Evolutionary conservation across 2,888 invertebrate species (phyloP).

Genomic region (Sesia apiformis): DNA sequence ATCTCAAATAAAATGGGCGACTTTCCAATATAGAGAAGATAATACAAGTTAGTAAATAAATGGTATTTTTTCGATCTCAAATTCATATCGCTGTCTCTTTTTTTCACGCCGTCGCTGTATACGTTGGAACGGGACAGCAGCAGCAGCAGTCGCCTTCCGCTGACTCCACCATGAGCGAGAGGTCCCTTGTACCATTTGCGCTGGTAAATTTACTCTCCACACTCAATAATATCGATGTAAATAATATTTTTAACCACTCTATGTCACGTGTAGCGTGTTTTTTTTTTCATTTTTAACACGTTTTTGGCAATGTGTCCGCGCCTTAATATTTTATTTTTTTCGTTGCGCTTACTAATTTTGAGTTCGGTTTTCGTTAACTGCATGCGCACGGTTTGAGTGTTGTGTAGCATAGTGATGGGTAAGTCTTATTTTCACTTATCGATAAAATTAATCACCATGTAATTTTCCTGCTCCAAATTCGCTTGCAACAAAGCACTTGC

Average conservation of each 20-base stretch:
- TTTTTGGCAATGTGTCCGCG: slow-evolving; percentile 2
- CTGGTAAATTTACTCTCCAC: slow-evolving; percentile 69
- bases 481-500: too few relatives aligned
- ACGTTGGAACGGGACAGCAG: slow-evolving; percentile 47
- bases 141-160: slow-evolving; percentile 70
- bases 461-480: too few relatives aligned
- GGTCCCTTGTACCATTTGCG: slow-evolving; percentile 67
- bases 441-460: too few relatives aligned
- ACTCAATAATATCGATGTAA: slow-evolving; percentile 63
- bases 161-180: slow-evolving; percentile 71
- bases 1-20: too few relatives aligned
- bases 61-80: background rate
- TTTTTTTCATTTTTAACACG: slow-evolving; percentile 12
- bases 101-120: slow-evolving; percentile 36
- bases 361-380: slow-evolving; percentile 1
- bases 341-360: slow-evolving; percentile 1
- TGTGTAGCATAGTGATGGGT: background rate
- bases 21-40: too few relatives aligned
- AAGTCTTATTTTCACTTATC: background rate
- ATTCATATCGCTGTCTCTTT: slow-evolving; percentile 28
- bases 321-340: background rate
- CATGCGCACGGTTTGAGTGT: background rate
- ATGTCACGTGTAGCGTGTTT: slow-evolving; percentile 10
- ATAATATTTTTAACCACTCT: slow-evolving; percentile 33
- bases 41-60: too few relatives aligned